Base-by-base conservation (phyloP, 2,113 vertebrate genomes). In the Pholis gunnellus region DNA sequence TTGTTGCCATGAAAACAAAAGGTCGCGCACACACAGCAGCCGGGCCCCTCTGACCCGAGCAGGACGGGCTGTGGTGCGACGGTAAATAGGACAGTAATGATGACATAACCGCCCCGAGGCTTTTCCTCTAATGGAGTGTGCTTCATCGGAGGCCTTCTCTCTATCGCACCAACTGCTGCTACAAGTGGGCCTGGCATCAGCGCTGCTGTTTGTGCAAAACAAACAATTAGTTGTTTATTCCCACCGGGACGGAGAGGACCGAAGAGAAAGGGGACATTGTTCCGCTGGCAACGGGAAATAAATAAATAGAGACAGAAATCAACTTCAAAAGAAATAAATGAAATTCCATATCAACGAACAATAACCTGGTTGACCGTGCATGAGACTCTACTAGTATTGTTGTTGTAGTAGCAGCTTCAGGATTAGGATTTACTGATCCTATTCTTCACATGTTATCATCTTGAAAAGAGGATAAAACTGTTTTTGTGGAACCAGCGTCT, bases 181-280 rank as follows among this genome's bases (percentile, higher is more conserved):
- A 61, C 84, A 34, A 85, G 83, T 40, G 77, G 40, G 72, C 40
- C 77, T 25, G 2, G 66, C 73, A 13, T 74, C 83, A 1, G 20
- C 10, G 66, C 75, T 27, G 54, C 20, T 71, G 70, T 67, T 54
- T 44, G 50, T 80, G 67, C 81, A n/a, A 38, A 6, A 80, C 81
- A 81, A 72, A 91, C 87, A 88, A 57, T 42, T 38, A 36, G 56
- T 48, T 83, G 71, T 87, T 83, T 59, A 72, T n/a, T 72, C 81
- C 46, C 60, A 13, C 17, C 7, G 36, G 64, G 38, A 50, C 29
- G 44, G 70, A 27, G 72, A 72, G 44, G 36, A 7, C 27, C 5
- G 46, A n/a, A 1, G 50, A 64, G 46, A 72, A 27, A 64, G 57
- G 17, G 44, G 38, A 18, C 44, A 27, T 68, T 91, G 88, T 88